phyloP scores from a whole-genome alignment of 2,113 vertebrate genomes.

The Gracilinanus agilis region DNA sequence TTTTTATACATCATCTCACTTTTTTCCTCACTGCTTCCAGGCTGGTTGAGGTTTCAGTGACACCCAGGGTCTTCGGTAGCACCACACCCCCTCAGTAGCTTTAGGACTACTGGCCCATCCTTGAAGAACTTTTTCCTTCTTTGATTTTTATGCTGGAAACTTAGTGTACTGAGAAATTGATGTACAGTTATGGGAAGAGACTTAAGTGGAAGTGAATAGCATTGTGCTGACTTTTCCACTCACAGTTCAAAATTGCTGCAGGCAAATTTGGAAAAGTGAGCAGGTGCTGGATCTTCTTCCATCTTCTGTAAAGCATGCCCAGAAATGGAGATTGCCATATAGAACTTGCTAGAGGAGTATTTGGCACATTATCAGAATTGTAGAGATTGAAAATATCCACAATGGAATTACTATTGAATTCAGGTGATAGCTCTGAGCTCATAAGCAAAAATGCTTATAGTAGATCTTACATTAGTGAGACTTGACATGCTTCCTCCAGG shows the following conservation, averaged over 20 bases:
- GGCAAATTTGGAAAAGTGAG: background rate
- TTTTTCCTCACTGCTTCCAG: background rate
- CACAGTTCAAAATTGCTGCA: slow-evolving; percentile 5
- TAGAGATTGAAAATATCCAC: background rate
- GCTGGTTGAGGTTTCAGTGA: background rate
- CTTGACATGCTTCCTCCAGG: background rate
- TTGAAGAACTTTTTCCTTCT: background rate
- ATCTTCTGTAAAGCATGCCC: background rate
- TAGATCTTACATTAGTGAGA: background rate
- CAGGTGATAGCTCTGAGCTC: slow-evolving; percentile 25
- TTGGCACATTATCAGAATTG: background rate
- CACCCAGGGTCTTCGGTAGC: background rate
- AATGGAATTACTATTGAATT: background rate
- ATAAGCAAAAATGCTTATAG: background rate
- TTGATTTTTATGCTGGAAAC: background rate
- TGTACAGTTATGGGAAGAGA: background rate
- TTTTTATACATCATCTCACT: background rate
- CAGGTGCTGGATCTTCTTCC: background rate
- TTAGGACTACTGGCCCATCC: background rate
- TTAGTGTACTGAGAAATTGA: background rate
- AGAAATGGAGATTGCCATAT: background rate
- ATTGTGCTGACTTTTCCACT: background rate
- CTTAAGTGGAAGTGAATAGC: background rate
- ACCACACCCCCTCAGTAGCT: background rate
- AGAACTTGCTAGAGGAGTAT: background rate